These are phyloP conservation scores for Sycophila sp. DNA, from an alignment of 1,140 invertebrate genomes.

Conservation along the genomic window DNA sequence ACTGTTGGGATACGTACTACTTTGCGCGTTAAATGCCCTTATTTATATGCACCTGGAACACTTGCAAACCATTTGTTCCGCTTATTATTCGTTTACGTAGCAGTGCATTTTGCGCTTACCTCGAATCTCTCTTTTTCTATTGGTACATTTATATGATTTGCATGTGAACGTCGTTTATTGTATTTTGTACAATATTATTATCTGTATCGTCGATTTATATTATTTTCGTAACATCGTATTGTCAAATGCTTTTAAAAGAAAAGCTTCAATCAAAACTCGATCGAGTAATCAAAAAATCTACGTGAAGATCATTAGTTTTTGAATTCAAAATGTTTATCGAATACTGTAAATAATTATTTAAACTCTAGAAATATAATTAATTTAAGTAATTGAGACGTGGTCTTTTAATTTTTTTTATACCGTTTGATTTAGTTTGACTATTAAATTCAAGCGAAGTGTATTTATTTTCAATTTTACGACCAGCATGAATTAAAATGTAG, in stretches of 20 bases:
- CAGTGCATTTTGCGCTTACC: constrained; percentile 8
- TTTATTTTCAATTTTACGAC: background rate
- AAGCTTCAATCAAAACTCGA: too few species aligned
- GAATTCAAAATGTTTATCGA: too few species aligned
- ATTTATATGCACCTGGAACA: constrained; percentile 70
- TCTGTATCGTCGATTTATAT: too few species aligned
- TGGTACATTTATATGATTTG: background rate
- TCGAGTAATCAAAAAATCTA: too few species aligned
- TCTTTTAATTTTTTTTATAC: too few species aligned
- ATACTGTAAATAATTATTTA: background rate
- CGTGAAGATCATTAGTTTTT: too few species aligned
- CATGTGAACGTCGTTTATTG: background rate
- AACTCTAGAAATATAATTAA: background rate
- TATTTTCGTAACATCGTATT: too few species aligned
- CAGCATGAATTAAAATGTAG: constrained; percentile 33
- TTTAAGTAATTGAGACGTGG: too few species aligned
- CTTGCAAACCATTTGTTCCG: constrained; percentile 16
- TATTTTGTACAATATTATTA: background rate
- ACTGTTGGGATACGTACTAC: constrained; percentile 72
- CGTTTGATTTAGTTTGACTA: too few species aligned
- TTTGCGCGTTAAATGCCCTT: constrained; percentile 73
- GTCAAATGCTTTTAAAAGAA: too few species aligned
- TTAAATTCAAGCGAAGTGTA: too few species aligned
- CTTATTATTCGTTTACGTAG: constrained; percentile 32
- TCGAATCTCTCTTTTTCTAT: too few species aligned